Conservation (phyloP, 2,888 invertebrate genomes). For the Ophion slaviceki region DNA sequence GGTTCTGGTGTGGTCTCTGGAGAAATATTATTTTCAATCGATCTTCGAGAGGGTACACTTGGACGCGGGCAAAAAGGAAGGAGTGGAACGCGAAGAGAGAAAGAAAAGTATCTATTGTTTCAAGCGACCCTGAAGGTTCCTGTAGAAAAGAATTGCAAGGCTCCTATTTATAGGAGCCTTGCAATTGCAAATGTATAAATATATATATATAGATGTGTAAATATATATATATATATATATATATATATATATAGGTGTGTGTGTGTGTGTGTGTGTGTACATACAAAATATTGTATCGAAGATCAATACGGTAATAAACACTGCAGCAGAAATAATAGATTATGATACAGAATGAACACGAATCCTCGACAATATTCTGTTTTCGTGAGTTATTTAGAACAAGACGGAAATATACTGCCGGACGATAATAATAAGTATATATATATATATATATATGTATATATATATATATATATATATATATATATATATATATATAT, state of each 20-base stretch:
- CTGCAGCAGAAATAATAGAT: conserved; percentile 13
- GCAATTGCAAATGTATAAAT: not conserved
- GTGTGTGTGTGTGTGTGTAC: not conserved
- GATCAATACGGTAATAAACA: conserved; percentile 34
- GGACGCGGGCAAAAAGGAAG: conserved; percentile 35
- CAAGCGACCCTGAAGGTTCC: conserved; percentile 53
- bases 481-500: too few relatives aligned
- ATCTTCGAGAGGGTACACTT: conserved; percentile 49
- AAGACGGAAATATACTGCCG: not conserved
- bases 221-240: not conserved
- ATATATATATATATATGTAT: too few relatives aligned
- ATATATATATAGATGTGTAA: conserved; percentile 1
- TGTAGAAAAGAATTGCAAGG: conserved; percentile 12
- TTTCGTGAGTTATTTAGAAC: conserved; percentile 23
- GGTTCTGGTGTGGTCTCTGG: conserved; percentile 49
- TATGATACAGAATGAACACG: conserved; percentile 14
- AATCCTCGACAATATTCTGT: conserved; percentile 2
- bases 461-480: too few relatives aligned
- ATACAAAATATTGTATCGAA: not conserved
- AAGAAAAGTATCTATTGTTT: conserved; percentile 51
- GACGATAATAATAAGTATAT: not conserved
- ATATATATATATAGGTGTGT: not conserved
- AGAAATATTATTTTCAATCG: conserved; percentile 64
- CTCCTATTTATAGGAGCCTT: not conserved
- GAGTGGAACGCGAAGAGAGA: conserved; percentile 30